Evolutionary conservation across 2,113 vertebrate species (phyloP).

Genomic region (Macquaria australasica): DNA sequence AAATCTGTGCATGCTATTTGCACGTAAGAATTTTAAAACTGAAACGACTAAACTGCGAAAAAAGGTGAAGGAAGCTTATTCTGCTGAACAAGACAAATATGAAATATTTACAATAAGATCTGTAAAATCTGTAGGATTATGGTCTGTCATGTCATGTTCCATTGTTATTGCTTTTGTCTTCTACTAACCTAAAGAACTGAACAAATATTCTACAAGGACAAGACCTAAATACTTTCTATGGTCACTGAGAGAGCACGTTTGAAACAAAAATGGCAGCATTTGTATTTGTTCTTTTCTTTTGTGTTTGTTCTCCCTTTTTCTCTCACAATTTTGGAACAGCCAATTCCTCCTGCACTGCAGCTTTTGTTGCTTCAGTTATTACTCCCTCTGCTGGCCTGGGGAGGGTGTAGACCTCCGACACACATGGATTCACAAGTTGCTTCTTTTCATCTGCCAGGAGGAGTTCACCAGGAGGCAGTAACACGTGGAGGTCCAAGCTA

Average conservation of each 20-base stretch:
- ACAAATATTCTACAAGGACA: not conserved
- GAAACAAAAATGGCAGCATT: not conserved
- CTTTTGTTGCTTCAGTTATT: conserved; percentile 15
- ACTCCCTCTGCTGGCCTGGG: conserved; percentile 5
- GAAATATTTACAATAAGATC: not conserved
- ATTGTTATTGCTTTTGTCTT: not conserved
- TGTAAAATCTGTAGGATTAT: not conserved
- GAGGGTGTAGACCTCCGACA: not conserved
- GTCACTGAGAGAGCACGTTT: not conserved
- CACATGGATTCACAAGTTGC: not conserved
- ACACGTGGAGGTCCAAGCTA: conserved; percentile 16
- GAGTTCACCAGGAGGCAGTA: conserved; percentile 31
- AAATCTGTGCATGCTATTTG: conserved; percentile 26
- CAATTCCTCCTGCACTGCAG: not conserved
- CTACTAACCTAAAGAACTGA: not conserved
- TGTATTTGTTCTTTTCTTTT: not conserved
- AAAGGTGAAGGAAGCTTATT: not conserved
- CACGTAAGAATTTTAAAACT: conserved; percentile 18
- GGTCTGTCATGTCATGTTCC: not conserved
- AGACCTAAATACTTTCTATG: not conserved
- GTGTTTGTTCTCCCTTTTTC: not conserved
- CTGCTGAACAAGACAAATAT: not conserved
- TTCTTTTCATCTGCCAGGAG: conserved; percentile 19
- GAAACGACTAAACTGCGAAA: conserved; percentile 5
- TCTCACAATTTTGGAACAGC: not conserved